These are phyloP conservation scores for Sthenelais limicola DNA, from an alignment of 2,888 invertebrate genomes.

Conservation along the genomic window DNA sequence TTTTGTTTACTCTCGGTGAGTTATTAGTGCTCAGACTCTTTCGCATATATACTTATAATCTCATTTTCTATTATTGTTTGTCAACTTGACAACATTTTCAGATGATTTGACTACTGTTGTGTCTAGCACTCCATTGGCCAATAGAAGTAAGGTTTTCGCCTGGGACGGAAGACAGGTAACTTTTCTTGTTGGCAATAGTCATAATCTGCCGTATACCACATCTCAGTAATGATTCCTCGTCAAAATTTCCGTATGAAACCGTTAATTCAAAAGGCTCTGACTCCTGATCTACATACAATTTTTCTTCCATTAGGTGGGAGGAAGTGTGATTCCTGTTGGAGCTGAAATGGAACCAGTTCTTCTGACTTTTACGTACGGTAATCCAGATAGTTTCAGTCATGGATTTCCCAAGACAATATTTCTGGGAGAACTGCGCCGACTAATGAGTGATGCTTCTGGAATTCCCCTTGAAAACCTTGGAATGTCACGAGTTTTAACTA, in stretches of 20 bases:
- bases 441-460: slow-evolving; percentile 54
- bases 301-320: slow-evolving; percentile 56
- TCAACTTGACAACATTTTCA: slow-evolving; percentile 42
- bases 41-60: too few relatives aligned
- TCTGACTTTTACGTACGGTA: slow-evolving; percentile 58
- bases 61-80: background rate
- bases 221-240: too few relatives aligned
- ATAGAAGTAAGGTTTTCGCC: slow-evolving; percentile 61
- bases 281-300: too few relatives aligned
- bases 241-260: too few relatives aligned
- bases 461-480: slow-evolving; percentile 48
- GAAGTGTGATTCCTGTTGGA: slow-evolving; percentile 55
- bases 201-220: slow-evolving; percentile 35
- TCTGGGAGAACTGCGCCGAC: slow-evolving; percentile 52
- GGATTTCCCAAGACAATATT: slow-evolving; percentile 61
- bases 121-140: slow-evolving; percentile 52
- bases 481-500: slow-evolving; percentile 53
- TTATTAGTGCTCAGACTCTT: too few relatives aligned
- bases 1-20: too few relatives aligned
- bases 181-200: too few relatives aligned
- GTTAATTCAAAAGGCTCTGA: too few relatives aligned
- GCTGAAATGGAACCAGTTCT: slow-evolving; percentile 60
- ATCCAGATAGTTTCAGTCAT: slow-evolving; percentile 52
- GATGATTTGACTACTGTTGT: slow-evolving; percentile 53
- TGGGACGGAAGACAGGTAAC: slow-evolving; percentile 66